Conservation (phyloP, 2,113 vertebrate genomes). For the Alligator mississippiensis region DNA sequence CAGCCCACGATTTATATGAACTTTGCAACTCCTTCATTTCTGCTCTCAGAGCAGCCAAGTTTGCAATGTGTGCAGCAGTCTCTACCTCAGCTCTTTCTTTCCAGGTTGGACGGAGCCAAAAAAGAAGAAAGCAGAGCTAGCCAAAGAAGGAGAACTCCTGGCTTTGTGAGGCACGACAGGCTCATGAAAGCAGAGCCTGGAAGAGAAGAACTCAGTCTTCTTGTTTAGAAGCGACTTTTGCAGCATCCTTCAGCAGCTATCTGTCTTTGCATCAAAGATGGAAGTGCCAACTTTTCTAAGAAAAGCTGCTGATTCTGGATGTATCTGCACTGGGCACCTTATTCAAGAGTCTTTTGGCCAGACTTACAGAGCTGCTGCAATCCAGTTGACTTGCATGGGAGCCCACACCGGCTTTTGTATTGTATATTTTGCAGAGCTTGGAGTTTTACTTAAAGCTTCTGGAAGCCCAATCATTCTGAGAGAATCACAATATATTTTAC, state of each 20-base stretch:
- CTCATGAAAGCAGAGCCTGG: neutral
- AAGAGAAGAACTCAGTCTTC: neutral
- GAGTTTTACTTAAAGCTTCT: neutral
- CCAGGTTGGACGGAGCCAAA: slow-evolving; percentile 10
- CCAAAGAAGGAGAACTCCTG: neutral
- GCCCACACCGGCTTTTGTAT: neutral
- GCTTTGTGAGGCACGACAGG: neutral
- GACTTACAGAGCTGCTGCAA: neutral
- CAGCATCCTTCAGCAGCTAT: too few species aligned
- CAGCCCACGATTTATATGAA: slow-evolving; percentile 11
- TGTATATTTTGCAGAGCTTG: neutral
- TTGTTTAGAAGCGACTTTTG: neutral
- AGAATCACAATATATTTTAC: neutral
- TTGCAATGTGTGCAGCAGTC: neutral
- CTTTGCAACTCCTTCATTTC: neutral
- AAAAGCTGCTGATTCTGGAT: neutral
- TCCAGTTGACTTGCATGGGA: neutral
- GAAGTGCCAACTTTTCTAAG: neutral
- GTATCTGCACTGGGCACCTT: neutral
- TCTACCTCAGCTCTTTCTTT: slow-evolving; percentile 12
- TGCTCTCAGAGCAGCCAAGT: neutral
- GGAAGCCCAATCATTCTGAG: neutral
- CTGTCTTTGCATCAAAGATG: neutral
- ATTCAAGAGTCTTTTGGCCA: neutral
- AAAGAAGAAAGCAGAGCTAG: neutral